Base-by-base conservation (phyloP, 2,113 vertebrate genomes). In the Hydrochoerus hydrochaeris region DNA sequence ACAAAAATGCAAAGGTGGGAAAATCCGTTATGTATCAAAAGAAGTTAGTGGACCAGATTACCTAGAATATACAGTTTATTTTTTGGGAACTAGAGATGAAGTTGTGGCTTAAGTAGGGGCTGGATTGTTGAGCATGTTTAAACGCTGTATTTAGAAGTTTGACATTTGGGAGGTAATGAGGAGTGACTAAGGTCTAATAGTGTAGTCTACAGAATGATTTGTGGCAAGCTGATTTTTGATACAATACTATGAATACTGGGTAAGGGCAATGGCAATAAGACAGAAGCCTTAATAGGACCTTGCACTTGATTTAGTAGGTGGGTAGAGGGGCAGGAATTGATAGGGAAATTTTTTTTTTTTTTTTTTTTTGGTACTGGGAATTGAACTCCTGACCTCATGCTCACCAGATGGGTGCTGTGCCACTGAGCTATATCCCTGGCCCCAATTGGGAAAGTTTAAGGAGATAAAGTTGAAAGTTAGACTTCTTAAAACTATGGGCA, bases 71-170 rank as follows among this genome's bases (percentile, higher is more conserved):
- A 91, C 30, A 8, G 60, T 83, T 94, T 38, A 73, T 94, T 97
- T 52, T 96, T 88, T 11, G 78, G 60, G 46, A 88, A 80, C 71
- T 75, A 85, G 58, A 57, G 65, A n/a, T 91, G 46, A 91, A 26
- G 5, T 90, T 91, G 95, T 89, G 87, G 85, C 65, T 82, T 65
- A 96, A 94, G 24, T 94, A 65, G 46, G 60, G 54, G 4, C 32
- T 88, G 26, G 30, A 85, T 62, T 57, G 83, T 91, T 41, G 92
- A 67, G n/a, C n/a, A 32, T 94, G 35, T 80, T 88, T 88, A 83
- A 78, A 54, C 82, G 71, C 63, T 88, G 17, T 97, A 24, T 87
- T 96, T 95, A 85, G 84, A 89, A 95, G 57, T 84, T 96, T 30
- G 82, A 0, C 54, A 77, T 95, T 96, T 90, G 88, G 69, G 54